A percentile compares a stretch with the other conserved stretches of the same genome.
Conservation (phyloP, 2,888 invertebrate species). For the Saturnia japonica region DNA sequence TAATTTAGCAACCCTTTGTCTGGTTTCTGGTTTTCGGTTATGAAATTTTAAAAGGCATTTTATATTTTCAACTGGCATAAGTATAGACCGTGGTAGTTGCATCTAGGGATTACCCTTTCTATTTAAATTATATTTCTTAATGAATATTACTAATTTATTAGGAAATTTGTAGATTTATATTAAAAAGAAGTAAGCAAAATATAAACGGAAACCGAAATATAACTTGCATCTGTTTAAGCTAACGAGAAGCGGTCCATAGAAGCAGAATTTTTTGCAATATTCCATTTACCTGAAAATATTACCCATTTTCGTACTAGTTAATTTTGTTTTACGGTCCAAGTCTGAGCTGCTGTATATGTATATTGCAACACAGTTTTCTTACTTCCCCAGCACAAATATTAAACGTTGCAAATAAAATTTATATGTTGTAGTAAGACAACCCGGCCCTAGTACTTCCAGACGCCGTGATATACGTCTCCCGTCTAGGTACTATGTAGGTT, state of each 20-base stretch:
- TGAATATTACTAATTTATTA: too few relatives aligned
- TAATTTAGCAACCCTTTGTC: conserved; percentile 13
- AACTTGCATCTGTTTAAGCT: conserved; percentile 31
- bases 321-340: conserved; percentile 48
- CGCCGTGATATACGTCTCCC: too few relatives aligned
- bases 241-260: conserved; percentile 27
- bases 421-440: too few relatives aligned
- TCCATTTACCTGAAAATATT: conserved; percentile 50
- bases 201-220: neutral
- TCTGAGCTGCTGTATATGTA: neutral
- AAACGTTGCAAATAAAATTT: neutral
- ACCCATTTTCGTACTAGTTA: conserved; percentile 43
- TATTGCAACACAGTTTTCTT: conserved; percentile 19
- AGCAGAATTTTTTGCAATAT: conserved; percentile 41
- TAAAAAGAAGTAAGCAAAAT: neutral
- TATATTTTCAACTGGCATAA: neutral
- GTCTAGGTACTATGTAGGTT: too few relatives aligned
- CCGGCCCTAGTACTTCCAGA: too few relatives aligned
- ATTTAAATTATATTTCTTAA: neutral
- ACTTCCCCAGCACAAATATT: conserved; percentile 9
- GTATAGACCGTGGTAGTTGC: neutral
- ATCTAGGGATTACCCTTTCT: neutral
- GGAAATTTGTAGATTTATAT: neutral
- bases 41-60: neutral
- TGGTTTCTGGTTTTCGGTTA: neutral